Percentiles rank a stretch among this genome's conserved stretches.
Evolutionary conservation across 1,140 invertebrate genomes (phyloP).

Genomic region (Dendrolimus punctatus): DNA sequence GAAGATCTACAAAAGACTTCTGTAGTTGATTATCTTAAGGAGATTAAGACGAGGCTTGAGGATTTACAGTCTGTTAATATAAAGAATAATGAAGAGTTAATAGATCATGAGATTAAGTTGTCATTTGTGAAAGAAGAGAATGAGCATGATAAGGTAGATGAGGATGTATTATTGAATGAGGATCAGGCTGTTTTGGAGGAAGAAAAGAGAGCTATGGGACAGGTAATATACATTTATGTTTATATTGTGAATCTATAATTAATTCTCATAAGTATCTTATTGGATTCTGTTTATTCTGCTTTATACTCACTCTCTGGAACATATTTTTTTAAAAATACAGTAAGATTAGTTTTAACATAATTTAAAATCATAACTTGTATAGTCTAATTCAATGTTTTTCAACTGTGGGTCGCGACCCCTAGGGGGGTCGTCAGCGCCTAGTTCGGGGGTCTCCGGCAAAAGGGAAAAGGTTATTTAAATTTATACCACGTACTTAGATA

Average conservation of each 20-base stretch:
- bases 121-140: slow-evolving; percentile 45
- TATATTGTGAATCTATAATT: not conserved
- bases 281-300: too few species aligned
- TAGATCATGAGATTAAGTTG: slow-evolving; percentile 70
- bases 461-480: too few species aligned
- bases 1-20: slow-evolving; percentile 41
- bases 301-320: too few species aligned
- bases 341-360: too few species aligned
- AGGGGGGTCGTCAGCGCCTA: too few species aligned
- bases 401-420: too few species aligned
- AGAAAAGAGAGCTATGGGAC: slow-evolving; percentile 77
- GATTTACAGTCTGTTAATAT: slow-evolving; percentile 73
- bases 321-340: too few species aligned
- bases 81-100: slow-evolving; percentile 72
- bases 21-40: slow-evolving; percentile 71
- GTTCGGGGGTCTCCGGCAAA: too few species aligned
- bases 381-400: too few species aligned
- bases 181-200: slow-evolving; percentile 74
- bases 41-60: slow-evolving; percentile 53
- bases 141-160: slow-evolving; percentile 41
- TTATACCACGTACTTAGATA: too few species aligned
- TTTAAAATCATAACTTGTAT: too few species aligned
- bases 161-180: slow-evolving; percentile 50
- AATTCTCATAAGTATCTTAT: too few species aligned
- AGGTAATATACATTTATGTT: slow-evolving; percentile 44